Conservation (phyloP, 2,797 vertebrate genomes). For the Gallinago solitaria region DNA sequence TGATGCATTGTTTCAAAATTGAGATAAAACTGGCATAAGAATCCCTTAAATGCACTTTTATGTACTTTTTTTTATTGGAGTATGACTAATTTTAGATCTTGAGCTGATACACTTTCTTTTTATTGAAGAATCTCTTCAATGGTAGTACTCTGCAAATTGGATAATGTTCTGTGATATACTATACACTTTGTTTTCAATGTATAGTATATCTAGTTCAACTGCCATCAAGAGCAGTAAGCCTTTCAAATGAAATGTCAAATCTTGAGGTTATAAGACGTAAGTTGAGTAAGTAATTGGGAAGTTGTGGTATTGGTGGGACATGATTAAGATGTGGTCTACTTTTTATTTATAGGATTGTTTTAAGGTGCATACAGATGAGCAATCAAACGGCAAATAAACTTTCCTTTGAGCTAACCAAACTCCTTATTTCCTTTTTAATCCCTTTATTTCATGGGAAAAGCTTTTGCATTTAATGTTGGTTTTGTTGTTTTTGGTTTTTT, state of each 20-base stretch:
- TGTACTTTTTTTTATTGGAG: constrained; percentile 79
- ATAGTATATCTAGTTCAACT: constrained; percentile 54
- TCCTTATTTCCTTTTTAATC: constrained; percentile 63
- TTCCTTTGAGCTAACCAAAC: constrained; percentile 64
- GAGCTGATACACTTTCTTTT: constrained; percentile 74
- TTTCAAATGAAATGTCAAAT: constrained; percentile 52
- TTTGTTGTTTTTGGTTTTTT: background rate
- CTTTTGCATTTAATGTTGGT: constrained; percentile 13
- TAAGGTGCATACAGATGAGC: constrained; percentile 78
- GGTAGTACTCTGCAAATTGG: constrained; percentile 70
- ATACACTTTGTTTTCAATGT: background rate
- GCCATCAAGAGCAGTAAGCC: constrained; percentile 58
- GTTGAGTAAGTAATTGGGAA: constrained; percentile 70
- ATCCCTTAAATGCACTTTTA: constrained; percentile 83
- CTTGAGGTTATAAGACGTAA: constrained; percentile 32
- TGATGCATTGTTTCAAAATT: constrained; percentile 80
- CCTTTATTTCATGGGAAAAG: constrained; percentile 60
- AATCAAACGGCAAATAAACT: constrained; percentile 63
- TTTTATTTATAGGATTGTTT: constrained; percentile 80
- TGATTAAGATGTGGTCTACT: constrained; percentile 72
- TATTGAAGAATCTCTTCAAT: constrained; percentile 73
- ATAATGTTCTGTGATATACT: constrained; percentile 19
- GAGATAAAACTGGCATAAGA: constrained; percentile 81
- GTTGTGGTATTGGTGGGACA: constrained; percentile 71
- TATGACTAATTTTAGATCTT: constrained; percentile 83